Conservation (phyloP, 2,888 invertebrate species). For the Erebia epiphron region DNA sequence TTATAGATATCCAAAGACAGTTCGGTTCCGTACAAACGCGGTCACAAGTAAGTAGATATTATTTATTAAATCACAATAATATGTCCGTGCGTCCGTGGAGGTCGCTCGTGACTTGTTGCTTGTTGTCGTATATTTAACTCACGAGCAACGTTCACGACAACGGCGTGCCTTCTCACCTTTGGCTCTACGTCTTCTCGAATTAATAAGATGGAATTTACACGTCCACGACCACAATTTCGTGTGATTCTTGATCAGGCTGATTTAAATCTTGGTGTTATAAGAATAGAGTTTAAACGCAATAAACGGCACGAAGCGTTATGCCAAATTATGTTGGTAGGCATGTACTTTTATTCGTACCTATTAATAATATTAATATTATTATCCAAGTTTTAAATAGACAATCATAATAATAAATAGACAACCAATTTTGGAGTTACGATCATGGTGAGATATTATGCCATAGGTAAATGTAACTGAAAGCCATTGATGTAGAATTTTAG, state of each 20-base stretch:
- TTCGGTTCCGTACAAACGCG: background rate
- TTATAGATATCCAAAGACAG: no score
- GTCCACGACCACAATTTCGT: slow-evolving; percentile 7
- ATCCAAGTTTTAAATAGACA: no score
- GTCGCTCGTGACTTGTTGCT: slow-evolving; percentile 30
- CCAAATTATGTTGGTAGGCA: background rate
- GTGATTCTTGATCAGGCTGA: background rate
- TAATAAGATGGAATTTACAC: slow-evolving; percentile 16
- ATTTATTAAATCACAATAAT: slow-evolving; percentile 7
- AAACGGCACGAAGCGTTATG: no score
- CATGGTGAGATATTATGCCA: no score
- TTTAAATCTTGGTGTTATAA: background rate
- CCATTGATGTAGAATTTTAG: no score
- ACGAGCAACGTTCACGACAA: slow-evolving; percentile 20
- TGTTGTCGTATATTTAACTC: slow-evolving; percentile 30
- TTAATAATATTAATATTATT: no score
- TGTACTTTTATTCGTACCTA: no score
- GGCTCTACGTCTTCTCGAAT: background rate
- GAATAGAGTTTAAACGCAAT: background rate
- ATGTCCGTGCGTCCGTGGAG: slow-evolving; percentile 20
- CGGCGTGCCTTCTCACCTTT: slow-evolving; percentile 21
- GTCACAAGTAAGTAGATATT: slow-evolving; percentile 3
- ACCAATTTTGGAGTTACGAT: no score
- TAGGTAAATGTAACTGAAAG: background rate
- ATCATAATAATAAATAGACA: no score